These are phyloP conservation scores for Drosophila diplacantha DNA, from an alignment of 2,888 invertebrate genomes.

Conservation along the genomic window DNA sequence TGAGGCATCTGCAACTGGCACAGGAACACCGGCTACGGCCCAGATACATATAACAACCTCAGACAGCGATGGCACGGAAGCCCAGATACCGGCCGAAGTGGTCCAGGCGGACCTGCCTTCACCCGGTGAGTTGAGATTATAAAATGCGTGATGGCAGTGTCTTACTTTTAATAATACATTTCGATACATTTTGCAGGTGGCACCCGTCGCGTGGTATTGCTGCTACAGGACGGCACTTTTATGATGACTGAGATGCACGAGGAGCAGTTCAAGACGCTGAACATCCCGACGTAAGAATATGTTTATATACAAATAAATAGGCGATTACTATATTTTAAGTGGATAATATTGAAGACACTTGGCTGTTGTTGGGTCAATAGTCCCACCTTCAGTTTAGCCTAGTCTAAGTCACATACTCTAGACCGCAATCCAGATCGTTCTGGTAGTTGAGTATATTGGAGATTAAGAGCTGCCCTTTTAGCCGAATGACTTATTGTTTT, in stretches of 20 bases:
- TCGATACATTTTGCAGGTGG: slow-evolving; percentile 81
- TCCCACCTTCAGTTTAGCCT: slow-evolving; percentile 9
- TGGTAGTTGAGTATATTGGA: background rate
- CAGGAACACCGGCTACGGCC: slow-evolving; percentile 50
- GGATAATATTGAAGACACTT: slow-evolving; percentile 13
- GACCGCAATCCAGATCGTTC: background rate
- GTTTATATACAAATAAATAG: slow-evolving; percentile 17
- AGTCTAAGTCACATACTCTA: slow-evolving; percentile 1
- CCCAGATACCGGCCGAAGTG: slow-evolving; percentile 91
- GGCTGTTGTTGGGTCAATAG: slow-evolving; percentile 1
- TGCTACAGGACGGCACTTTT: slow-evolving; percentile 89
- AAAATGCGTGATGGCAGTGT: no score
- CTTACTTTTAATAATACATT: background rate
- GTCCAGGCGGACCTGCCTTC: slow-evolving; percentile 90
- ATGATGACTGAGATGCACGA: slow-evolving; percentile 93
- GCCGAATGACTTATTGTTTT: background rate
- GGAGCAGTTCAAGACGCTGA: slow-evolving; percentile 83
- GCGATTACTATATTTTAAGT: slow-evolving; percentile 11
- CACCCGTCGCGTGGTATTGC: slow-evolving; percentile 88
- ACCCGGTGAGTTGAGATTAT: slow-evolving; percentile 81
- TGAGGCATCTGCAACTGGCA: slow-evolving; percentile 41
- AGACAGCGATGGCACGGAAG: slow-evolving; percentile 80
- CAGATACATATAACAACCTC: slow-evolving; percentile 64
- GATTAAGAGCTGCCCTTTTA: background rate
- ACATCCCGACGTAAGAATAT: slow-evolving; percentile 75